These are phyloP conservation scores for Ceratina japonica DNA, from an alignment of 1,140 invertebrate species.

Conservation along the genomic window DNA sequence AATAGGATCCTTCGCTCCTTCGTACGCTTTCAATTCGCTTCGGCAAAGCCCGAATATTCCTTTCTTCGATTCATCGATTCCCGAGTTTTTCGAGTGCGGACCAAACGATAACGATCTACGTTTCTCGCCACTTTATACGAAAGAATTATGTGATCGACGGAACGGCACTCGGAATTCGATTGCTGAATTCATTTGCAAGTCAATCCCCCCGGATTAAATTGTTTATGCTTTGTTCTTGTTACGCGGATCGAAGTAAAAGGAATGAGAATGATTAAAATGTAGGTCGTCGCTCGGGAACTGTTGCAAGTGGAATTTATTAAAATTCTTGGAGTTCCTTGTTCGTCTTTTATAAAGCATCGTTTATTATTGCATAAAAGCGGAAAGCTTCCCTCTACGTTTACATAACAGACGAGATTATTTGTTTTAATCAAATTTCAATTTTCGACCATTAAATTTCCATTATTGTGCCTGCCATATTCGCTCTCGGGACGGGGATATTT, in stretches of 20 bases:
- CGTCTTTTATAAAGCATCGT: no score
- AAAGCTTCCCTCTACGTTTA: no score
- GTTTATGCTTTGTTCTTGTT: background rate
- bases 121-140: background rate
- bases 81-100: constrained; percentile 7
- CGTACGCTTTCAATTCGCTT: constrained; percentile 26
- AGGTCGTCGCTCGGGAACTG: background rate
- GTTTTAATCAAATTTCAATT: background rate
- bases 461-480: background rate
- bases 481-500: background rate
- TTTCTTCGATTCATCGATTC: constrained; percentile 45
- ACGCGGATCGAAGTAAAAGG: background rate
- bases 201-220: background rate
- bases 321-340: no score
- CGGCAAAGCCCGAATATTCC: constrained; percentile 44
- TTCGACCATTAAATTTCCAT: constrained; percentile 9
- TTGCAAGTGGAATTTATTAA: background rate
- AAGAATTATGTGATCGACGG: constrained; percentile 5
- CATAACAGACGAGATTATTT: background rate
- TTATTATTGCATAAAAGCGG: no score
- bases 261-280: background rate
- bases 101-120: constrained; percentile 33
- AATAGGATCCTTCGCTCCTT: constrained; percentile 36
- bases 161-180: background rate
- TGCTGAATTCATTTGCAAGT: constrained; percentile 34